Percentiles rank a stretch among this genome's conserved stretches.
phyloP scores from a whole-genome alignment of 2,113 vertebrate genomes.

The Dasyornis broadbenti region DNA sequence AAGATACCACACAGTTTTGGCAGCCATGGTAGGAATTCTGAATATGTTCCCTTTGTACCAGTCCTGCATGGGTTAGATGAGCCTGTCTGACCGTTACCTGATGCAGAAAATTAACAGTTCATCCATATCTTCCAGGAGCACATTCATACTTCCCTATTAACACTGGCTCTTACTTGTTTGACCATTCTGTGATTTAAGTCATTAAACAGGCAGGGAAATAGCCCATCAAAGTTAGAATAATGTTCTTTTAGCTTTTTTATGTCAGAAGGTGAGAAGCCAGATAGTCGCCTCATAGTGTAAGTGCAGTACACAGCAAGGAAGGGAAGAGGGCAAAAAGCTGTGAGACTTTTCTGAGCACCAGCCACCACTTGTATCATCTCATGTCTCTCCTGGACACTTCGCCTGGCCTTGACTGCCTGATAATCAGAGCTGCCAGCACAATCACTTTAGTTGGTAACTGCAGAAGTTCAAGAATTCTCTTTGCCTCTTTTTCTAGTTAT shows the following conservation, averaged over 20 bases:
- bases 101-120: background rate
- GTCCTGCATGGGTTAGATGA: background rate
- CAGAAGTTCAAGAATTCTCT: background rate
- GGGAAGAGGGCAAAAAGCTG: background rate
- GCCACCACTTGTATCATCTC: background rate
- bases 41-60: background rate
- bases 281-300: background rate
- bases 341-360: background rate
- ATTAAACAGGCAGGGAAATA: background rate
- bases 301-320: background rate
- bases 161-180: background rate
- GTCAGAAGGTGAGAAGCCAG: background rate
- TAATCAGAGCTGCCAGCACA: background rate
- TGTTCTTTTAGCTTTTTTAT: background rate
- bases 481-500: background rate
- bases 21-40: background rate
- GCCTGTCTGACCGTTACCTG: background rate
- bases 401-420: background rate
- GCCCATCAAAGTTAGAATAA: background rate
- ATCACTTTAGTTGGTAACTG: background rate
- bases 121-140: background rate
- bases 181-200: background rate
- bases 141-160: background rate
- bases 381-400: background rate
- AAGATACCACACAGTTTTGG: background rate